Conservation (phyloP, 2,888 invertebrate species). For the Stenoptilia bipunctidactyla region DNA sequence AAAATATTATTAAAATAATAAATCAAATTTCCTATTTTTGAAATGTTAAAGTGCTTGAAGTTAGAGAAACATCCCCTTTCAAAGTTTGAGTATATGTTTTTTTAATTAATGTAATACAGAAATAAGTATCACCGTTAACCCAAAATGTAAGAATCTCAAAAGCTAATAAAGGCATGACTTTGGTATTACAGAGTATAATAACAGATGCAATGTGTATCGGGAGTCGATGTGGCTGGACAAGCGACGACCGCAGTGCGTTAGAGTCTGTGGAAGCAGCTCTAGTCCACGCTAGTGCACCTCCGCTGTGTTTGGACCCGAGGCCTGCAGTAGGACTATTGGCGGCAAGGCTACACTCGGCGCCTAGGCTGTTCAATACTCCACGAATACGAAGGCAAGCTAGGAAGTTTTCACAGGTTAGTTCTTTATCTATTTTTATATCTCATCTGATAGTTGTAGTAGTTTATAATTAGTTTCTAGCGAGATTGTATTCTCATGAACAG, state of each 20-base stretch:
- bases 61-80: no score
- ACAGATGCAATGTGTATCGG: conserved; percentile 75
- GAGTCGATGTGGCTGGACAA: conserved; percentile 73
- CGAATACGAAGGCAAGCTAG: conserved; percentile 81
- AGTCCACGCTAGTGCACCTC: conserved; percentile 87
- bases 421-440: no score
- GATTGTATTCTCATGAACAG: no score
- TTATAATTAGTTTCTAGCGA: no score
- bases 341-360: conserved; percentile 81
- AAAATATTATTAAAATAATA: no score
- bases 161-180: neutral
- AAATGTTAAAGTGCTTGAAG: no score
- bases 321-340: conserved; percentile 83
- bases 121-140: neutral
- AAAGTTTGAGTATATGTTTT: no score
- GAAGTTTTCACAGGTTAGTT: conserved; percentile 80
- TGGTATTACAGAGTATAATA: conserved; percentile 71
- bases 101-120: neutral
- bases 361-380: conserved; percentile 80
- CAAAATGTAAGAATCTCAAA: neutral
- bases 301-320: conserved; percentile 90
- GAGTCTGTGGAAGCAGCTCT: conserved; percentile 84
- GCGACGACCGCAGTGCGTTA: conserved; percentile 78
- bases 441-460: no score
- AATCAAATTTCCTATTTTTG: no score